Evolutionary conservation across 1,140 invertebrate genomes (phyloP).

Genomic region (Carposina sasakii): DNA sequence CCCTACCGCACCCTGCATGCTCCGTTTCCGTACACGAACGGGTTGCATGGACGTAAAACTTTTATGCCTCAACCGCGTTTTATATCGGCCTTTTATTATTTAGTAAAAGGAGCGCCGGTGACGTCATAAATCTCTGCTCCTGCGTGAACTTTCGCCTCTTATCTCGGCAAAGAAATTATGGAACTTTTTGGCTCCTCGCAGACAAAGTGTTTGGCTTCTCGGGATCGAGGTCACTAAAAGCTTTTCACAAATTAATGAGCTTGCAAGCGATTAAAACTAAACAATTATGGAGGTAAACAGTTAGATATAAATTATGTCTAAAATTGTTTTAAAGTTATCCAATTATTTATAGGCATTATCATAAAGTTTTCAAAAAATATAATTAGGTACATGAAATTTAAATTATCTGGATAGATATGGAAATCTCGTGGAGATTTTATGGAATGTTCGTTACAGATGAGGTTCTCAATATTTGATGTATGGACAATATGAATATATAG

Average conservation of each 20-base stretch:
- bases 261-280: no score
- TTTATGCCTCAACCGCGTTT: slow-evolving; percentile 66
- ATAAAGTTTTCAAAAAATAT: no score
- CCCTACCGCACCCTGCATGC: slow-evolving; percentile 46
- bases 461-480: no score
- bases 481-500: no score
- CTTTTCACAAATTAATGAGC: slow-evolving; percentile 56
- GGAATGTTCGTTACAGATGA: no score
- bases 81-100: slow-evolving; percentile 70
- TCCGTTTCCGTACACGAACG: slow-evolving; percentile 54
- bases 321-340: no score
- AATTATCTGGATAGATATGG: no score
- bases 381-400: no score
- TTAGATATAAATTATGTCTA: no score
- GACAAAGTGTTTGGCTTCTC: slow-evolving; percentile 70
- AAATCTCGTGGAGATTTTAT: no score
- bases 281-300: no score
- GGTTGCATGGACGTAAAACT: slow-evolving; percentile 69
- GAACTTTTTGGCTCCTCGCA: slow-evolving; percentile 67
- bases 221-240: slow-evolving; percentile 52
- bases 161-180: slow-evolving; percentile 70
- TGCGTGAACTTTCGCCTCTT: slow-evolving; percentile 71
- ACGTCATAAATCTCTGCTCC: slow-evolving; percentile 71
- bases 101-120: slow-evolving; percentile 70
- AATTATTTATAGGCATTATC: no score